phyloP scores from a whole-genome alignment of 2,113 vertebrate species.

The Stigmatopora nigra region DNA sequence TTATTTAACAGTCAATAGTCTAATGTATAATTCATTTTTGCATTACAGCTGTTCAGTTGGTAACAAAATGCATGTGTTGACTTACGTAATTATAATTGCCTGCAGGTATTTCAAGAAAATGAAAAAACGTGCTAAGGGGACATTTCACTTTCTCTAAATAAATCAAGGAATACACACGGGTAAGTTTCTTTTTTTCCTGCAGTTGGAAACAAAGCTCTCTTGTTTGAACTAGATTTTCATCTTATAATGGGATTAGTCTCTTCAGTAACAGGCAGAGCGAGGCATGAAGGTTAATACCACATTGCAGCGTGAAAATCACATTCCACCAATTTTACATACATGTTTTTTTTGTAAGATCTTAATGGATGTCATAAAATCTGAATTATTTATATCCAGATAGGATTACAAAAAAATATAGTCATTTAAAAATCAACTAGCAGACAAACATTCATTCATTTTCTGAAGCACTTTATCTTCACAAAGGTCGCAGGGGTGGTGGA shows the following conservation, averaged over 20 bases:
- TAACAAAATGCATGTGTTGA: too few species aligned
- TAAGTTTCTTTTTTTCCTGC: constrained; percentile 33
- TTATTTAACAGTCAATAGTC: too few species aligned
- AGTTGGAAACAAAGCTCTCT: constrained; percentile 42
- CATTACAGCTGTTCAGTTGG: not conserved
- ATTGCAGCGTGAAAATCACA: constrained; percentile 13
- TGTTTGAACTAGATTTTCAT: constrained; percentile 49
- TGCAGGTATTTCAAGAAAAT: not conserved
- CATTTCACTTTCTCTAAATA: not conserved
- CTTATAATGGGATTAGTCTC: constrained; percentile 53
- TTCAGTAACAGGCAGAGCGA: constrained; percentile 41
- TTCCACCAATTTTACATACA: constrained; percentile 2
- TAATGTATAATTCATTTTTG: not conserved
- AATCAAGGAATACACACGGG: not conserved
- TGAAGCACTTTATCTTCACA: too few species aligned
- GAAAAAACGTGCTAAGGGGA: not conserved
- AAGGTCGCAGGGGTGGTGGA: too few species aligned
- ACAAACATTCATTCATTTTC: too few species aligned
- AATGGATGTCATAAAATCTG: not conserved
- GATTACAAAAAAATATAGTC: too few species aligned
- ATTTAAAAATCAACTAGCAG: too few species aligned
- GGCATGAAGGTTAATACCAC: constrained; percentile 22
- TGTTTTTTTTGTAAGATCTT: not conserved
- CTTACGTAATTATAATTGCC: too few species aligned
- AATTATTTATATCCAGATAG: too few species aligned